Evolutionary conservation across 2,888 invertebrate species (phyloP).

Genomic region (Odontocerum albicorne): DNA sequence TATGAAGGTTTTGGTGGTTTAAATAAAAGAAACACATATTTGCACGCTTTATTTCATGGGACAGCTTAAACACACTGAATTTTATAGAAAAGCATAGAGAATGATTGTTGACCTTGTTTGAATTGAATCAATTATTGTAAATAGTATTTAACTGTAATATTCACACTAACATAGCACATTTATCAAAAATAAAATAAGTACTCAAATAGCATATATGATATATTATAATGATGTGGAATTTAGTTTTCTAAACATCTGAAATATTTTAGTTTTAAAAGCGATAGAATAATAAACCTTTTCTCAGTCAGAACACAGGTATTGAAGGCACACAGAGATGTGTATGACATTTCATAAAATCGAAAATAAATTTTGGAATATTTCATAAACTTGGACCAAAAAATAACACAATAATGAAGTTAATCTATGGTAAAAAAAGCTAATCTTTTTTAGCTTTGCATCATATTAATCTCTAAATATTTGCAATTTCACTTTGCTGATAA

Average conservation of each 20-base stretch:
- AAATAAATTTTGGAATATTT: slow-evolving; percentile 11
- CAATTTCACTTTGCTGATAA: too few relatives aligned
- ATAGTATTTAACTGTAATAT: too few relatives aligned
- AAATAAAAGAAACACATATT: slow-evolving; percentile 1
- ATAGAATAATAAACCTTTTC: slow-evolving; percentile 27
- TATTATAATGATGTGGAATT: background rate
- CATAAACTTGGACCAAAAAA: slow-evolving; percentile 4
- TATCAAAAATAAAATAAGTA: slow-evolving; percentile 35
- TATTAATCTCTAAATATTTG: too few relatives aligned
- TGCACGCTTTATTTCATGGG: slow-evolving; percentile 32
- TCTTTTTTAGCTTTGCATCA: too few relatives aligned
- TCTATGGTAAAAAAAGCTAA: too few relatives aligned
- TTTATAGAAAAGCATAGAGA: slow-evolving; percentile 36
- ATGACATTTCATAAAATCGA: slow-evolving; percentile 21
- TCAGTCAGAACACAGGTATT: slow-evolving; percentile 36
- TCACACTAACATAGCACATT: slow-evolving; percentile 20
- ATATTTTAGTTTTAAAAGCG: slow-evolving; percentile 31
- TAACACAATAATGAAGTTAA: too few relatives aligned
- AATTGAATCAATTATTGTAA: too few relatives aligned
- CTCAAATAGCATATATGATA: slow-evolving; percentile 12
- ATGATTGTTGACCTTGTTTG: too few relatives aligned
- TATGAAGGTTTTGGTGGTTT: background rate
- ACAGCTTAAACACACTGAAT: slow-evolving; percentile 28
- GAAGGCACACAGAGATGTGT: slow-evolving; percentile 37
- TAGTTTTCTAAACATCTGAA: background rate